Evolutionary conservation across 2,797 vertebrate genomes (phyloP).

Genomic region (Coregonus suidteri): DNA sequence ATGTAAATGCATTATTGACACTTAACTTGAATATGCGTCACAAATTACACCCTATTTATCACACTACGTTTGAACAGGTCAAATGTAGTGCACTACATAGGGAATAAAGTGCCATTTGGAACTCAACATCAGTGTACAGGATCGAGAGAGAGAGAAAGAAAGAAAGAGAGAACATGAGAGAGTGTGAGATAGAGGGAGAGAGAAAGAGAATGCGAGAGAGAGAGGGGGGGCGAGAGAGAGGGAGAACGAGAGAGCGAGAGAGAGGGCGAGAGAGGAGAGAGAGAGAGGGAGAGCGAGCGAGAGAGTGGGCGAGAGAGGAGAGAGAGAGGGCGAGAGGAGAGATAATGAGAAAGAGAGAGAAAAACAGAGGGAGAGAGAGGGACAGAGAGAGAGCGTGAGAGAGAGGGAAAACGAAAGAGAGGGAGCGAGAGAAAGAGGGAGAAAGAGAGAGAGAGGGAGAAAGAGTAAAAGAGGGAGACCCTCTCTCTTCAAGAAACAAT

Average conservation of each 20-base stretch:
- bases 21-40: constrained; percentile 18
- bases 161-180: constrained; percentile 52
- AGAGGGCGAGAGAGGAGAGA: background rate
- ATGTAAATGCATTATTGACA: constrained; percentile 69
- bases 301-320: constrained; percentile 62
- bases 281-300: constrained; percentile 10
- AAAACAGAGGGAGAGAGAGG: background rate
- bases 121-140: background rate
- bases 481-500: constrained; percentile 71
- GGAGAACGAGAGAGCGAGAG: constrained; percentile 16
- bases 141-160: background rate
- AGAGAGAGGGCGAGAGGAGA: constrained; percentile 47
- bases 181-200: constrained; percentile 35
- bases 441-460: constrained; percentile 53
- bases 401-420: constrained; percentile 52
- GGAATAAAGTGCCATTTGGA: background rate
- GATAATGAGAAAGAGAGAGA: constrained; percentile 10
- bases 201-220: constrained; percentile 46
- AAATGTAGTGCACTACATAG: background rate
- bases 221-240: constrained; percentile 45
- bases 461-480: constrained; percentile 50
- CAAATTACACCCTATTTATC: too few relatives aligned
- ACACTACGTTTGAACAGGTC: background rate
- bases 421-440: constrained; percentile 28
- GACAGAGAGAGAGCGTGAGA: constrained; percentile 9